phyloP scores from a whole-genome alignment of 2,888 invertebrate genomes.

The Periphyllus acericola region DNA sequence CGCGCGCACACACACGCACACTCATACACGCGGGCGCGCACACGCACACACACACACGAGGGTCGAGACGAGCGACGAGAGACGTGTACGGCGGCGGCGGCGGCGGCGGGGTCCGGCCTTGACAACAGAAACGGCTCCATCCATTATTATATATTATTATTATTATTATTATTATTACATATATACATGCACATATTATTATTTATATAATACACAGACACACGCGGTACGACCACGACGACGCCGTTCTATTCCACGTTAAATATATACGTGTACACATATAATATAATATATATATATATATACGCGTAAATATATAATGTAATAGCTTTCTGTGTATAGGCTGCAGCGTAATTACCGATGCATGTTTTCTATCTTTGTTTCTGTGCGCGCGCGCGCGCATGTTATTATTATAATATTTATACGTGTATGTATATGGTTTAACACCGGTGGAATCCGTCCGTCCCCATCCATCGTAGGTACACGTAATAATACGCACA shows the following conservation, averaged over 20 bases:
- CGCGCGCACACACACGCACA: neutral
- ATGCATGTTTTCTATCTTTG: conserved; percentile 61
- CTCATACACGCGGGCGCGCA: neutral
- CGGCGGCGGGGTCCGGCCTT: conserved; percentile 57
- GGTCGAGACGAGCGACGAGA: neutral
- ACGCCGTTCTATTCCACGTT: conserved; percentile 57
- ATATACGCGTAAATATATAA: conserved; percentile 36
- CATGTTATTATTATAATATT: conserved; percentile 32
- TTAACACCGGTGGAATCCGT: conserved; percentile 48
- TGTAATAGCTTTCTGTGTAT: conserved; percentile 59
- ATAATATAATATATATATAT: conserved; percentile 14
- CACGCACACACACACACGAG: neutral
- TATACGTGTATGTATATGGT: conserved; percentile 10
- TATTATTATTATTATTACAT: conserved; percentile 48
- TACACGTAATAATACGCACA: neutral
- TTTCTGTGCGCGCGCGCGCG: conserved; percentile 19
- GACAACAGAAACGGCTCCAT: conserved; percentile 60
- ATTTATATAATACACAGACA: conserved; percentile 52
- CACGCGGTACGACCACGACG: neutral
- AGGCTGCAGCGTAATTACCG: conserved; percentile 49
- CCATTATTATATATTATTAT: conserved; percentile 61
- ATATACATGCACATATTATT: conserved; percentile 55
- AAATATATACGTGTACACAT: neutral
- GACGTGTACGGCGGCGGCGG: neutral
- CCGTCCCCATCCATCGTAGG: conserved; percentile 31